These are phyloP conservation scores for Dipodomys stephensi DNA, from an alignment of 2,113 vertebrate genomes.

Conservation along the genomic window DNA sequence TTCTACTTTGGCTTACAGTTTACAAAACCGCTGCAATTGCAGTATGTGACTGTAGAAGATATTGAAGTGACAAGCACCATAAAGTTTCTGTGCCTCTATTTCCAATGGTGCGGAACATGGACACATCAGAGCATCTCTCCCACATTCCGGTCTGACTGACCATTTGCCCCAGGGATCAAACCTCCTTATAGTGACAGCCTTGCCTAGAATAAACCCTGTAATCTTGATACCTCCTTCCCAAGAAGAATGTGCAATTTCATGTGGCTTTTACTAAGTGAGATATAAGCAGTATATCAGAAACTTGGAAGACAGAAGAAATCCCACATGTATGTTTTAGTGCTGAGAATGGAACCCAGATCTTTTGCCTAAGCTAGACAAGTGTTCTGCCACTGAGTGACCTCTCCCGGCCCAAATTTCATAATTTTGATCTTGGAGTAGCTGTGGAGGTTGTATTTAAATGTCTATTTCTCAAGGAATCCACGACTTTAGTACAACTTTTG, in stretches of 20 bases:
- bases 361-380: too few species aligned
- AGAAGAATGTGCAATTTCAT: not conserved
- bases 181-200: not conserved
- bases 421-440: not conserved
- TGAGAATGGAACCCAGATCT: not conserved
- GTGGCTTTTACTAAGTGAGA: not conserved
- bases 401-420: not conserved
- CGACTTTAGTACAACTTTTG: not conserved
- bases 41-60: not conserved
- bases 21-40: not conserved
- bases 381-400: not conserved
- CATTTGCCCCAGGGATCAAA: not conserved
- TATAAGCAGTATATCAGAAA: not conserved
- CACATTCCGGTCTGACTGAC: not conserved
- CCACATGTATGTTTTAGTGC: not conserved
- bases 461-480: not conserved
- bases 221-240: not conserved
- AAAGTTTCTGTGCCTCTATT: not conserved
- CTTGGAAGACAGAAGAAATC: not conserved
- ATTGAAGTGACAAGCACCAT: rapidly evolving
- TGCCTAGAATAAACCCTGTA: not conserved
- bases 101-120: not conserved
- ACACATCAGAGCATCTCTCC: not conserved
- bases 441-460: not conserved
- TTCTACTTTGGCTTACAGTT: not conserved